Evolutionary conservation across 2,888 invertebrate genomes (phyloP), one percentile per base, ranked within the genome.

Genomic region (Synanthedon formicaeformis): DNA sequence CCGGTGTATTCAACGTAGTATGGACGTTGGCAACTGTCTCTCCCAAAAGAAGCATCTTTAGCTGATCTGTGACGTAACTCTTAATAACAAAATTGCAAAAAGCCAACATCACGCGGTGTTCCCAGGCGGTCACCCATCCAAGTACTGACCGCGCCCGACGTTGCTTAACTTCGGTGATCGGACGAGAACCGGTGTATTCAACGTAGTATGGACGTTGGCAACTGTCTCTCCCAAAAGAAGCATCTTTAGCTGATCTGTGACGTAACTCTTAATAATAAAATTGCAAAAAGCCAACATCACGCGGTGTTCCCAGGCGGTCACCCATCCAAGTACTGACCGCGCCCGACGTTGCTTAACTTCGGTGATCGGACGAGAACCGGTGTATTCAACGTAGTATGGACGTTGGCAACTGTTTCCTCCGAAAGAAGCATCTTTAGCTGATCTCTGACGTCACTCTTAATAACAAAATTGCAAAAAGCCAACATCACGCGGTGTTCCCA

Each of bases 331-430:
- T 50, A 50, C 50, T 50, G n/a, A 50, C 58, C 62, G 61, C 74
- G 71, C 74, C 73, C 72, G 70, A 73, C 65, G 70, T 69, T 71
- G 72, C 73, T 73, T 73, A 69, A 73, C 71, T 75, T 72, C 72
- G 72, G 73, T 73, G 73, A 74, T 74, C 74, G 72, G 73, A 72
- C 73, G 73, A 75, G 70, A 73, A 73, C 72, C 71, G 71, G 72
- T 75, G 69, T 69, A 53, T 73, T 73, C 73, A 75, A 73, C 70
- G 65, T 71, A 70, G 75, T 77, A 78, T 79, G 76, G 74, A 75
- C 77, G 76, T 78, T 78, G 75, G 34, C 34, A 34, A 34, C 34
- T 2, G 6, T 34, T 10, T 34, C 23, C 5, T 23, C 5, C 2
- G 10, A 34, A 34, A 34, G 6, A 34, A 34, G 10, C 34, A 34